Evolutionary conservation across 2,888 invertebrate genomes (phyloP), one percentile per base, ranked within the genome.

Genomic region (Heliconius ethilla): DNA sequence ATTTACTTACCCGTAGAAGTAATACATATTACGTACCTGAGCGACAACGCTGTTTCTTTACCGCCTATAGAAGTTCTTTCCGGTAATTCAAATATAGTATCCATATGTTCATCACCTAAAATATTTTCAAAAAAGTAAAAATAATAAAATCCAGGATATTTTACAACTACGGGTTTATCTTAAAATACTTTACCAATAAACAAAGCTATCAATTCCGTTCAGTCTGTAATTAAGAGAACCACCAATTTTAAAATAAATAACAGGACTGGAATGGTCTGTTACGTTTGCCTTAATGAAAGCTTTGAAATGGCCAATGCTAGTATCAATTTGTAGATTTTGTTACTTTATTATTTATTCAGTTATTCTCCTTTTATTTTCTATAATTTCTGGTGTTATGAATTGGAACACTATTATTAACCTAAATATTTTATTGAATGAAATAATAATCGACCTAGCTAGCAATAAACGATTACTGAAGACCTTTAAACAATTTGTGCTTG

Each of bases 61-160:
- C 97, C 97, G 3, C 97, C 97, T 82, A 97, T 97, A 84, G 90
- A 96, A 1, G 97, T 97, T 78, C 96, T 96, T 1, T 95, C 93
- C 1, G 97, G 97, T 76, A 97, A 89, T 82, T 96, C 95, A 86
- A 97, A 97, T 13, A 93, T 89, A 85, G 95, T 94, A 82, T 96
- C 96, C 95, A 97, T 95, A 85, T 97, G 96, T 81, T 94, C 89
- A 9, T 91, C 92, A 78, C 86, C 94, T 92, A 80, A 69, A 80
- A 83, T 65, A 66, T 73, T 65, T 37, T 37, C 29, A 11, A 9
- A 4, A 9, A 27, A 27, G 27, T 27, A 27, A 27, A 27, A 27
- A 27, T 27, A n/a, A 27, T 40, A 27, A 55, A 55, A 33, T n/a
- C 11, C 0, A 22, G 33, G 15, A 33, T 6, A 33, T n/a, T 51